These are phyloP conservation scores for Plectrocnemia conspersa DNA, from an alignment of 1,140 invertebrate species.

Conservation along the genomic window DNA sequence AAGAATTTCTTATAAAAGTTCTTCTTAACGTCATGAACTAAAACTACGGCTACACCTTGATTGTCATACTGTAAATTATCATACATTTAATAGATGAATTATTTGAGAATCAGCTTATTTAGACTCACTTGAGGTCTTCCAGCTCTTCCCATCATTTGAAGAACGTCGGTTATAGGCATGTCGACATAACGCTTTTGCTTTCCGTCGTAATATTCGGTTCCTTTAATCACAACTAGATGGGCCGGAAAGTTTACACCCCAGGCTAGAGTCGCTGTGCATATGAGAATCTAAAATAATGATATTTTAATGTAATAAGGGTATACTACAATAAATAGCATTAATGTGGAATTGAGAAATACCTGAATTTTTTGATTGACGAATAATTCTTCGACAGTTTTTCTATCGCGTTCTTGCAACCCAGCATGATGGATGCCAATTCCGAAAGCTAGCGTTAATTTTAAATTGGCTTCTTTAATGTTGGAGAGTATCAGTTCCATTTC, in stretches of 20 bases:
- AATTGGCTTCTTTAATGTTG: constrained; percentile 83
- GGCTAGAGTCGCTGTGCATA: constrained; percentile 94
- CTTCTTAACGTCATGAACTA: constrained; percentile 98
- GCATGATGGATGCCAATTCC: constrained; percentile 99
- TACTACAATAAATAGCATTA: constrained; percentile 6
- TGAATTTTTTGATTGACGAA: constrained; percentile 98
- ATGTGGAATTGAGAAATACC: constrained; percentile 45
- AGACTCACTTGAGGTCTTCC: constrained; percentile 71
- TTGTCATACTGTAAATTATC: constrained; percentile 75
- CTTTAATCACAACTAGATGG: constrained; percentile 62
- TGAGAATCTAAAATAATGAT: constrained; percentile 65
- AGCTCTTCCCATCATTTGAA: constrained; percentile 99
- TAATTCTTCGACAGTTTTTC: constrained; percentile 87
- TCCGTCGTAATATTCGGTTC: constrained; percentile 98
- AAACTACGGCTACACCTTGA: constrained; percentile 90
- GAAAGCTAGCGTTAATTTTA: constrained; percentile 92
- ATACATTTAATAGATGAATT: constrained; percentile 8
- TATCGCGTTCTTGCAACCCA: constrained; percentile 84
- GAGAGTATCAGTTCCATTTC: constrained; percentile 75
- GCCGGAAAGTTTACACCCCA: constrained; percentile 99
- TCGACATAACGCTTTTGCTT: constrained; percentile 96
- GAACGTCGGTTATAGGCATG: constrained; percentile 97
- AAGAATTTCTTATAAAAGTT: constrained; percentile 99
- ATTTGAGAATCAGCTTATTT: constrained; percentile 4
- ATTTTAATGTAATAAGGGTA: constrained; percentile 7